Base-by-base conservation (phyloP, 2,888 invertebrate genomes). In the Athripsodes cinereus region DNA sequence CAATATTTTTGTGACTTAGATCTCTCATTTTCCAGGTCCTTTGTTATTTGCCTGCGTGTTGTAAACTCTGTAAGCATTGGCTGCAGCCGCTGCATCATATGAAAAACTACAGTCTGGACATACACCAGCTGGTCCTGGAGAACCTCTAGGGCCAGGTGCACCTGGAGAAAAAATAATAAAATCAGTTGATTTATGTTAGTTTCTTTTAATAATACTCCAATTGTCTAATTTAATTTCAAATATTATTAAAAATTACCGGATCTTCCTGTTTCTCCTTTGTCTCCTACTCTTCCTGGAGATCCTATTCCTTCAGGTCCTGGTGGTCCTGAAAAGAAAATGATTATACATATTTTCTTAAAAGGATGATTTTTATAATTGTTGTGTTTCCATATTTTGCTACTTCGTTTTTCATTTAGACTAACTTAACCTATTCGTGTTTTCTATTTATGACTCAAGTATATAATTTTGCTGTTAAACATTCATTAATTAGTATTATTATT, bases 221-320 rank as follows among this genome's bases (percentile, higher is more conserved):
- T n/a, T n/a, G n/a, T n/a, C n/a, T n/a, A n/a, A n/a, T n/a, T n/a
- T n/a, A n/a, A n/a, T n/a, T n/a, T n/a, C n/a, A n/a, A n/a, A n/a
- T n/a, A n/a, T n/a, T n/a, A n/a, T n/a, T n/a, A n/a, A n/a, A n/a
- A n/a, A 62, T 67, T 72, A 86, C 89, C 90, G 74, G 85, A 81
- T 71, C 83, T 74, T 51, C 91, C 92, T 3, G 85, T 73, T 66
- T 87, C 87, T 8, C 92, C 92, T 68, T 88, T 77, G 61, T 86
- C 86, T 1, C 92, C 92, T 40, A 81, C 78, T 68, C 87, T 78
- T n/a, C 92, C 92, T 18, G 82, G 80, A 22, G 76, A 61, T 19
- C 85, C 85, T 61, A 81, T 71, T 5, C 85, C 84, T 57, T 84
- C 82, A 40, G 81, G 78, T 2, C 92, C 92, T 8, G 83, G 77